Evolutionary conservation across 2,888 invertebrate genomes (phyloP).

Genomic region (Andrena hattorfiana): DNA sequence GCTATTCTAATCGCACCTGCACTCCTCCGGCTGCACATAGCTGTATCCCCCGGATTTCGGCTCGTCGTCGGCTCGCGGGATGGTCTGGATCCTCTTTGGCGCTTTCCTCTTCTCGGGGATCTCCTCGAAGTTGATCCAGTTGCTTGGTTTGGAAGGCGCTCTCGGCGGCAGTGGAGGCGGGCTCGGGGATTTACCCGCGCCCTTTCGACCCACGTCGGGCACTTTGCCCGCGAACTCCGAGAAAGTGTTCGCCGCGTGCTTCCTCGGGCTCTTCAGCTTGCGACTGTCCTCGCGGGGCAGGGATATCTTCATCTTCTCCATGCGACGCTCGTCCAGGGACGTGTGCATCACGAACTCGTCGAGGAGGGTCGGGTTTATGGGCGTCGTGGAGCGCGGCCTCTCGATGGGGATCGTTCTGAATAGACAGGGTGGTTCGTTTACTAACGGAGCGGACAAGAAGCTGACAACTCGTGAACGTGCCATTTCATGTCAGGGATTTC

Average conservation of each 20-base stretch:
- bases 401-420: conserved; percentile 90
- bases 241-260: conserved; percentile 86
- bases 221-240: conserved; percentile 89
- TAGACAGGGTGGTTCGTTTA: not conserved
- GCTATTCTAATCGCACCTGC: conserved; percentile 85
- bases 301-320: conserved; percentile 90
- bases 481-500: too few species aligned
- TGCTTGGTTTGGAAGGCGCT: conserved; percentile 83
- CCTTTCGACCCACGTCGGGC: conserved; percentile 83
- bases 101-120: conserved; percentile 93
- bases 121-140: conserved; percentile 95
- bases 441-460: not conserved
- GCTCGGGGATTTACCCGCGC: conserved; percentile 82
- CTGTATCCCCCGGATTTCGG: conserved; percentile 85
- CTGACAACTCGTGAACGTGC: too few species aligned
- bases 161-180: conserved; percentile 83
- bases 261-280: conserved; percentile 84
- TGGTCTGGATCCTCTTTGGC: conserved; percentile 93
- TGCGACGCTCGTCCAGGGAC: conserved; percentile 83
- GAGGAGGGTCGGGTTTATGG: conserved; percentile 90
- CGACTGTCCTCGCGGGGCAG: conserved; percentile 87
- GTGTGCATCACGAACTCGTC: conserved; percentile 89
- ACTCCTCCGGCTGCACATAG: conserved; percentile 95
- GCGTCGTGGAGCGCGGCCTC: conserved; percentile 90
- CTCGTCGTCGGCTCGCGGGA: conserved; percentile 87